These are phyloP conservation scores for Microcebus griseorufus DNA, from an alignment of 2,113 vertebrate species.

Conservation along the genomic window DNA sequence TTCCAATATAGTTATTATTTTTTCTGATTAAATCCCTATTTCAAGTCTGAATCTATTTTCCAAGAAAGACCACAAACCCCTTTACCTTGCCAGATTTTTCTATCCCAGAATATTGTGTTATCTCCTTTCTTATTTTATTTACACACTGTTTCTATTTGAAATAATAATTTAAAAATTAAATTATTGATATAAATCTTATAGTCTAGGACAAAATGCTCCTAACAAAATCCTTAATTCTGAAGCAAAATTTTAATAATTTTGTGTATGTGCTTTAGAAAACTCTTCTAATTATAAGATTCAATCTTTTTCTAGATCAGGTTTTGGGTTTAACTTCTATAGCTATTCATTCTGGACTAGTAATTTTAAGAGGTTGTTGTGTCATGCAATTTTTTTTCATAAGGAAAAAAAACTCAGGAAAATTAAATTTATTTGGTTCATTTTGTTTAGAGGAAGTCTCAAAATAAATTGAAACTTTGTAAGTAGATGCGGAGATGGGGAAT, in stretches of 20 bases:
- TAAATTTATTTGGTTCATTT: neutral
- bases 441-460: neutral
- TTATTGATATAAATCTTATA: neutral
- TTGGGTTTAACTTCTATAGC: neutral
- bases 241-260: neutral
- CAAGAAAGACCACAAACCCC: neutral
- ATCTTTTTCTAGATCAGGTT: neutral
- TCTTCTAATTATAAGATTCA: neutral
- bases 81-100: neutral
- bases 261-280: neutral
- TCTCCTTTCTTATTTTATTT: neutral
- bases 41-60: neutral
- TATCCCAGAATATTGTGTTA: neutral
- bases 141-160: neutral
- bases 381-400: neutral
- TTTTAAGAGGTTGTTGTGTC: neutral
- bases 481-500: neutral
- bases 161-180: neutral
- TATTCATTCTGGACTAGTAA: neutral
- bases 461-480: neutral
- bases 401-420: neutral
- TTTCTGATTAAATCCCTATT: neutral
- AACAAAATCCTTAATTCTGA: neutral
- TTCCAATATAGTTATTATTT: neutral
- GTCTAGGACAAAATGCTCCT: neutral